Base-by-base conservation (phyloP, 2,113 vertebrate genomes). In the Mustelus asterias region DNA sequence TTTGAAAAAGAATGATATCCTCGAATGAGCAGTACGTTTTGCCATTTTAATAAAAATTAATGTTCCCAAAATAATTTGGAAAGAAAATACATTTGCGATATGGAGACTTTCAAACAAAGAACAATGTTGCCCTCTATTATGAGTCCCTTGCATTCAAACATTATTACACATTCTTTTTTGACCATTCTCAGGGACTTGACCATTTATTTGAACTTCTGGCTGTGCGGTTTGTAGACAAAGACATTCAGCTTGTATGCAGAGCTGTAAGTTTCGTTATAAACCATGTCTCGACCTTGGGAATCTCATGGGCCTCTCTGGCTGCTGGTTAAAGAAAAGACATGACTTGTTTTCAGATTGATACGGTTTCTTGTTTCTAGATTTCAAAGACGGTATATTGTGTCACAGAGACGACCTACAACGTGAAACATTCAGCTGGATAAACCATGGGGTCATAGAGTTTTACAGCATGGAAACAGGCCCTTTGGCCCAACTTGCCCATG, bases 151-250 rank as follows among this genome's bases (percentile, higher is more conserved):
- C 9, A 24, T 80, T 80, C 3, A 37, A 80, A 80, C n/a, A 78
- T 0, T 80, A 72, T 72, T 72, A 37, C 41, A 41, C n/a, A 86
- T 41, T 86, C 44, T 44, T 41, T 37, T 41, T 72, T 26, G 18
- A 54, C 58, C 37, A 20, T 94, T 67, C 60, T 65, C 67, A 33
- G 92, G 92, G 5, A 94, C 29, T 92, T 92, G 92, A 94, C 92
- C 63, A 94, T 69, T 67, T 67, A 69, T 94, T 95, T 95, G 67
- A 95, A 95, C 22, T 95, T 16, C 24, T 44, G 37, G 93, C 93
- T 95, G 16, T 11, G 44, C 33, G 20, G 11, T 76, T 72, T 72
- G 67, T 95, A 72, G 44, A 72, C 10, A 16, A 20, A 65, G 24
- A 9, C 67, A 94, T 94, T 94, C 60, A 94, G 41, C 90, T 93